phyloP scores from a whole-genome alignment of 2,797 vertebrate genomes.

The Vireo griseus region DNA sequence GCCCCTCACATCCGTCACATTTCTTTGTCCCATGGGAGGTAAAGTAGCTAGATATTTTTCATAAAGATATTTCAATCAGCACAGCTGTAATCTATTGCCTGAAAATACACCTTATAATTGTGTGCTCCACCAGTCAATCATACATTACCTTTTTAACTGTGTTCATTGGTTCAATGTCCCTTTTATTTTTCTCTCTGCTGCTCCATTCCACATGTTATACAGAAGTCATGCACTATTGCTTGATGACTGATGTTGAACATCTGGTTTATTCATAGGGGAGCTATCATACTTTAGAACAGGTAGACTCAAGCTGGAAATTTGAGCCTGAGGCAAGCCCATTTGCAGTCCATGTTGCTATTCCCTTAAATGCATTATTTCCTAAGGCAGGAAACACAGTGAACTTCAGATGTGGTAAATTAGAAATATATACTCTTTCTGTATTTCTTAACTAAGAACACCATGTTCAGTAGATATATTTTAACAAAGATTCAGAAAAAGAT shows the following conservation, averaged over 20 bases:
- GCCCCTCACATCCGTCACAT: neutral
- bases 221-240: neutral
- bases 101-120: neutral
- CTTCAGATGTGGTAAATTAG: neutral
- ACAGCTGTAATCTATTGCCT: neutral
- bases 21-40: neutral
- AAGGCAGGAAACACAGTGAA: neutral
- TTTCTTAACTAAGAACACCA: neutral
- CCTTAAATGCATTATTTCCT: neutral
- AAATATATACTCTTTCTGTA: neutral
- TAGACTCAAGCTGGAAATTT: neutral
- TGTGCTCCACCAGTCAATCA: neutral
- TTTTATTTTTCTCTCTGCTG: neutral
- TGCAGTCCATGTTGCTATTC: neutral
- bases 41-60: neutral
- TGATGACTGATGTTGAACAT: neutral
- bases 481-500: neutral
- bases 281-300: neutral
- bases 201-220: neutral
- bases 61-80: neutral
- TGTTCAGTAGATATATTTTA: neutral
- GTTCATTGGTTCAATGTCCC: neutral
- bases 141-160: neutral
- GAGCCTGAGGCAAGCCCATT: neutral
- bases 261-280: constrained; percentile 14